phyloP scores from a whole-genome alignment of 1,140 invertebrate species.

The Drosophila santomea region DNA sequence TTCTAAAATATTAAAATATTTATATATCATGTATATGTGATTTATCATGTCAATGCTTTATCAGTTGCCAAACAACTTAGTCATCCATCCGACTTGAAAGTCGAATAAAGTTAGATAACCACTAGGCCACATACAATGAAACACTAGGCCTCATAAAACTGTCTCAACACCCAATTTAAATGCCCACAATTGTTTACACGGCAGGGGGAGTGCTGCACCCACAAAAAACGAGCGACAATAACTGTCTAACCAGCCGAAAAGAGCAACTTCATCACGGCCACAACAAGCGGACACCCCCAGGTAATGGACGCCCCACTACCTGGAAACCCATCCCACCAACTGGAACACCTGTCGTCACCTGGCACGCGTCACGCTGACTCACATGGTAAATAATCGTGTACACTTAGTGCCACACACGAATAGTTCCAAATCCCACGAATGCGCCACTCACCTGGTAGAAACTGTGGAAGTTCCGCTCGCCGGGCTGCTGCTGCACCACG shows the following conservation, averaged over 20 bases:
- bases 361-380: slow-evolving; percentile 71
- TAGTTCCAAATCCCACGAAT: neutral
- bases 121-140: neutral
- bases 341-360: slow-evolving; percentile 41
- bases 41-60: neutral
- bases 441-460: slow-evolving; percentile 94
- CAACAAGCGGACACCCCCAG: slow-evolving; percentile 44
- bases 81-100: neutral
- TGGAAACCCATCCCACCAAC: neutral
- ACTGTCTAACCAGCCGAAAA: slow-evolving; percentile 31
- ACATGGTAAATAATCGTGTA: slow-evolving; percentile 56
- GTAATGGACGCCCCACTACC: slow-evolving; percentile 41
- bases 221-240: slow-evolving; percentile 16
- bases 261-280: slow-evolving; percentile 1
- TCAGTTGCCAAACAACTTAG: neutral
- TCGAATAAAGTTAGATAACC: neutral
- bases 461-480: slow-evolving; percentile 98
- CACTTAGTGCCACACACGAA: slow-evolving; percentile 32
- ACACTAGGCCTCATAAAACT: slow-evolving; percentile 27
- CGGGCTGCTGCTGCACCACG: slow-evolving; percentile 95
- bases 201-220: slow-evolving; percentile 10
- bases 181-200: slow-evolving; percentile 18
- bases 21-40: too few relatives aligned
- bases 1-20: too few relatives aligned
- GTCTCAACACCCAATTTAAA: slow-evolving; percentile 25